Conservation (phyloP, 2,888 invertebrate species). For the Thereva unica region DNA sequence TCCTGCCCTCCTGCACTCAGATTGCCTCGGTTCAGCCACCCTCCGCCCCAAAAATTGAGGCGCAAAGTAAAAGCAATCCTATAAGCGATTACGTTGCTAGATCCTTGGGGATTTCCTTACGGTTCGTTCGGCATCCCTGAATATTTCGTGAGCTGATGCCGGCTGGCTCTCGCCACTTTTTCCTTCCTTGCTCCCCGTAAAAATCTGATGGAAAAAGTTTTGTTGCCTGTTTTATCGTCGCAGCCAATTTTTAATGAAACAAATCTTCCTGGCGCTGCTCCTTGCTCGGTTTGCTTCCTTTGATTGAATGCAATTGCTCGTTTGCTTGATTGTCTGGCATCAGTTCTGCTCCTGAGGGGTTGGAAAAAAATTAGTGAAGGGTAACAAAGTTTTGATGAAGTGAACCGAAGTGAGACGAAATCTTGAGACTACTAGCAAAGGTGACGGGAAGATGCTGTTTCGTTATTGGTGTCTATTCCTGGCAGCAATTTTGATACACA, state of each 20-base stretch:
- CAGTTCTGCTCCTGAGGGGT: neutral
- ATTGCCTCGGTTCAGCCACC: conserved; percentile 14
- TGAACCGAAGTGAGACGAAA: neutral
- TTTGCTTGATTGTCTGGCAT: conserved; percentile 10
- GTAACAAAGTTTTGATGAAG: conserved; percentile 31
- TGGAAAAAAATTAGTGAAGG: conserved; percentile 33
- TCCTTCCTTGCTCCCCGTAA: conserved; percentile 4
- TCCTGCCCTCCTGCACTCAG: neutral
- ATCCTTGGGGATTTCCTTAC: conserved; percentile 44
- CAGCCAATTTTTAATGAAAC: conserved; percentile 43
- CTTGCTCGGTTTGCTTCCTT: conserved; percentile 38
- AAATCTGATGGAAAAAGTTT: conserved; percentile 41
- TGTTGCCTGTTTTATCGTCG: conserved; percentile 42
- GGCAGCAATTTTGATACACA: no score
- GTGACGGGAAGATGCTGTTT: no score
- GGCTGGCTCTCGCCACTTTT: neutral
- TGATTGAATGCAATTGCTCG: conserved; percentile 43
- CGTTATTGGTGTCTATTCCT: no score
- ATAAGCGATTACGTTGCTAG: conserved; percentile 47
- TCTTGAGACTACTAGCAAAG: no score
- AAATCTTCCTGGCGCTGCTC: conserved; percentile 38
- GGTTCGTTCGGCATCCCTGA: conserved; percentile 29
- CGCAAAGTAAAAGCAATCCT: conserved; percentile 44
- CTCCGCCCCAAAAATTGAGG: neutral
- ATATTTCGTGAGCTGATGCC: neutral